Evolutionary conservation across 2,888 invertebrate genomes (phyloP), one percentile per base, ranked within the genome.

Genomic region (Nomada lathburiana): DNA sequence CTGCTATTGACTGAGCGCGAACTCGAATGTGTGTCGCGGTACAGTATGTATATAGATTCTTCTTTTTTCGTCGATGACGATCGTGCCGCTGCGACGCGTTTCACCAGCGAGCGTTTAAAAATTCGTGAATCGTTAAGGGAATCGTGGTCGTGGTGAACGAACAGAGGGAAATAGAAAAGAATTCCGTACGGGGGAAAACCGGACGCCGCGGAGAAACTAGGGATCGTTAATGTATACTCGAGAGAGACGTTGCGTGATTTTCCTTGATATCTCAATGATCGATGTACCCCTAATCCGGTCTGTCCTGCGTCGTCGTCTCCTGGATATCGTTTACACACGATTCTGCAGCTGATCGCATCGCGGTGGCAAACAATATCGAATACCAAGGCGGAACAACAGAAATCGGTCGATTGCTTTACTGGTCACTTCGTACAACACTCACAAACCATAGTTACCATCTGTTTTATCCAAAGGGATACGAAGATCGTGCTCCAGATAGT

Each of bases 31-130:
- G 67, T 83, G 81, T 81, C 81, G 76, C 83, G 64, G 71, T 10
- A 72, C 68, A n/a, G 55, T 82, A 80, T 55, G 60, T 82, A 36
- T 36, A 80, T 82, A 82, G 80, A 53, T 72, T 76, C 80, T 75
- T 63, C 80, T 75, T 75, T 82, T 80, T 75, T 80, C 73, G 72
- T 81, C 79, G 79, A 73, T 79, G 81, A 79, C 81, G 78, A 75
- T 75, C 75, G 75, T 75, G 63, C 44, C 59, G 52, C 80, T 77
- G 72, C 68, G 79, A 63, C 82, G 75, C 80, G 80, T 68, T 73
- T 70, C 62, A 52, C 72, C 72, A 64, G 29, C n/a, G 10, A 0
- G 2, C 57, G 23, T 13, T 20, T 20, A 23, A 57, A 57, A 47
- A 47, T 11, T 11, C 16, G 57, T 10, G 11, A 26, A 18, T 23